Conservation (phyloP, 2,113 vertebrate genomes). For the Alethe diademata region DNA sequence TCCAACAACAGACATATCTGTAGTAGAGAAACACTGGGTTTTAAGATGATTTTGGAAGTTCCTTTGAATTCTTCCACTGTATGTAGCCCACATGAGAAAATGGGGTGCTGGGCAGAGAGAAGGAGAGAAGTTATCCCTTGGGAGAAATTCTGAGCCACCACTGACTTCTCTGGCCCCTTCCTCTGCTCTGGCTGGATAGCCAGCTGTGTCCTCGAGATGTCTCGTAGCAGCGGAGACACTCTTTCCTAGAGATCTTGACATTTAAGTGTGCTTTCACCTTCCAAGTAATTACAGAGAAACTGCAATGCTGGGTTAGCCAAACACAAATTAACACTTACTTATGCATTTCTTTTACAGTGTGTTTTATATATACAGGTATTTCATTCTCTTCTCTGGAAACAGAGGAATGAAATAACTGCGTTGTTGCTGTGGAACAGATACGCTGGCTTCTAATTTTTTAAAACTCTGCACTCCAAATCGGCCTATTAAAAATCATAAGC, state of each 20-base stretch:
- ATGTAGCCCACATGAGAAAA: not conserved
- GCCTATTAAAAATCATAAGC: not conserved
- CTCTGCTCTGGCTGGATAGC: not conserved
- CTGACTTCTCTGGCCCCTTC: not conserved
- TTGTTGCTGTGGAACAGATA: not conserved
- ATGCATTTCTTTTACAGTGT: not conserved
- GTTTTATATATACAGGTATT: not conserved
- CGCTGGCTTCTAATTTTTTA: not conserved
- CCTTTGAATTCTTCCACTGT: not conserved
- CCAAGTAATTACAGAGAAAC: not conserved
- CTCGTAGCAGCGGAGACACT: not conserved
- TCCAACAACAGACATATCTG: not conserved
- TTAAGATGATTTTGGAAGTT: not conserved
- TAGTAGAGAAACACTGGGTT: not conserved
- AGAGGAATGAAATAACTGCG: not conserved
- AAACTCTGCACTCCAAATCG: not conserved
- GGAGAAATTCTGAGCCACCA: not conserved
- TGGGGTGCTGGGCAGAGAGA: not conserved
- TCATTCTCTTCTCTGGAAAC: not conserved
- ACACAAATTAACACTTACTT: not conserved
- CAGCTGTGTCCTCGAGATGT: not conserved
- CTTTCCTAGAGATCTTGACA: not conserved
- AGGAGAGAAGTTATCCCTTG: accelerated
- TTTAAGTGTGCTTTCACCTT: not conserved
- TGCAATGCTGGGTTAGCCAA: not conserved